A percentile compares a stretch with the other conserved stretches of the same genome.
phyloP scores from a whole-genome alignment of 2,797 vertebrate species.

The Brachyalestes nurse region DNA sequence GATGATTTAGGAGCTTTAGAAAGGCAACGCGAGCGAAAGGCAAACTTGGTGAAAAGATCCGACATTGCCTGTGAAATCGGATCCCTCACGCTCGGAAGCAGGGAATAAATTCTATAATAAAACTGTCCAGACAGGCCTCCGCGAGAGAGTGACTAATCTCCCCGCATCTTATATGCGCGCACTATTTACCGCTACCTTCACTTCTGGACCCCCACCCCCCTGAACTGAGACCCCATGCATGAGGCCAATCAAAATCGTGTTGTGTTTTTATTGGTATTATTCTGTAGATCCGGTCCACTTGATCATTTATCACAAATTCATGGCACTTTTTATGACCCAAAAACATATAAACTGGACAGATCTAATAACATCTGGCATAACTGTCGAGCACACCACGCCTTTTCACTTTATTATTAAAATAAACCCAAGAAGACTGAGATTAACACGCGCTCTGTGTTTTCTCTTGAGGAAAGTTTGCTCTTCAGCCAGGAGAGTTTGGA shows the following conservation, averaged over 20 bases:
- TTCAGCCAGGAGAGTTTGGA: too few relatives aligned
- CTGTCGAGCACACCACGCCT: not conserved
- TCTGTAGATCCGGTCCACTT: not conserved
- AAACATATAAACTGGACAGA: not conserved
- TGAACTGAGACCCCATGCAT: conserved; percentile 19
- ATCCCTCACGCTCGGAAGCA: conserved; percentile 66
- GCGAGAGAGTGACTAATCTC: conserved; percentile 47
- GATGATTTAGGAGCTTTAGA: conserved; percentile 63
- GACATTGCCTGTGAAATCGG: conserved; percentile 71
- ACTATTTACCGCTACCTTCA: conserved; percentile 20
- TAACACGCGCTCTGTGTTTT: too few relatives aligned
- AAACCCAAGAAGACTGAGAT: not conserved
- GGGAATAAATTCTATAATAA: conserved; percentile 71
- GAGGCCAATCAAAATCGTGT: not conserved
- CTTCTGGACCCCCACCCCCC: conserved; percentile 1
- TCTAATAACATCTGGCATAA: not conserved
- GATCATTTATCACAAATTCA: not conserved
- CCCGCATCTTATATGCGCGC: conserved; percentile 20
- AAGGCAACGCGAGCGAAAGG: conserved; percentile 55
- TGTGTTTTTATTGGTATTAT: not conserved
- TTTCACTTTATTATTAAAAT: not conserved
- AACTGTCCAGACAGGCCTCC: conserved; percentile 66
- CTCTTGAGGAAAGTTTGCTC: too few relatives aligned
- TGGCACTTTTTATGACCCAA: not conserved
- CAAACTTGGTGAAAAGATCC: conserved; percentile 65